phyloP scores from a whole-genome alignment of 2,888 invertebrate genomes.

The Drosophila pseudotalamancana region DNA sequence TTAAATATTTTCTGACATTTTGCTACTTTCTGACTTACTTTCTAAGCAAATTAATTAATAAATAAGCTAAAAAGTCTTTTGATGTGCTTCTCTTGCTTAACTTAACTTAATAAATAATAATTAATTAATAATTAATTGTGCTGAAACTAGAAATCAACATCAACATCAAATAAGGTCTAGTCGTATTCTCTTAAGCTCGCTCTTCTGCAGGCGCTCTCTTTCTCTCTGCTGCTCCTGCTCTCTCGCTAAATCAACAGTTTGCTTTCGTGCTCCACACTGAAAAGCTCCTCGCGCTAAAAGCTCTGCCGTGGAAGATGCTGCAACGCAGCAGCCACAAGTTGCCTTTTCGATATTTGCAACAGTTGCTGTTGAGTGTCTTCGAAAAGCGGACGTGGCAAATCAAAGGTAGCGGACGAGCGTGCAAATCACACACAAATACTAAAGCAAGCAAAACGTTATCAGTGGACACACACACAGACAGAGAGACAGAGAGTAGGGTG shows the following conservation, averaged over 20 bases:
- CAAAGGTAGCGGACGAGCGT: constrained; percentile 61
- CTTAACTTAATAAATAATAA: constrained; percentile 3
- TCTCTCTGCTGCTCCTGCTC: neutral
- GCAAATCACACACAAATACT: constrained; percentile 25
- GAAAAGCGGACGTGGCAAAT: constrained; percentile 74
- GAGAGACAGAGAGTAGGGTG: neutral
- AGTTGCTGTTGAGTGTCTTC: constrained; percentile 80
- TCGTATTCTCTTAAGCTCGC: constrained; percentile 20
- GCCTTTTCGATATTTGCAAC: constrained; percentile 77
- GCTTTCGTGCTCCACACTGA: constrained; percentile 41
- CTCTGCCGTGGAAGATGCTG: constrained; percentile 44
- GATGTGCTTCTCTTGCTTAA: no score
- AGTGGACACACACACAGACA: constrained; percentile 20
- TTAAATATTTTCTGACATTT: neutral
- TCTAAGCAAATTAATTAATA: no score
- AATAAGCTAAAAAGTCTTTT: neutral
- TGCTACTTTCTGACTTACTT: no score
- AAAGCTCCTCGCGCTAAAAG: constrained; percentile 38
- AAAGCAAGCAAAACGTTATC: constrained; percentile 58
- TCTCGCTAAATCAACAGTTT: constrained; percentile 64
- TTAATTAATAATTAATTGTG: neutral
- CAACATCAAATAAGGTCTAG: neutral
- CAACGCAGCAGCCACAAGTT: constrained; percentile 72
- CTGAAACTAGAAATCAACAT: neutral
- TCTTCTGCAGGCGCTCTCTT: constrained; percentile 1